Evolutionary conservation across 2,888 invertebrate genomes (phyloP), one percentile per base, ranked within the genome.

Genomic region (Drosophila meridiana): DNA sequence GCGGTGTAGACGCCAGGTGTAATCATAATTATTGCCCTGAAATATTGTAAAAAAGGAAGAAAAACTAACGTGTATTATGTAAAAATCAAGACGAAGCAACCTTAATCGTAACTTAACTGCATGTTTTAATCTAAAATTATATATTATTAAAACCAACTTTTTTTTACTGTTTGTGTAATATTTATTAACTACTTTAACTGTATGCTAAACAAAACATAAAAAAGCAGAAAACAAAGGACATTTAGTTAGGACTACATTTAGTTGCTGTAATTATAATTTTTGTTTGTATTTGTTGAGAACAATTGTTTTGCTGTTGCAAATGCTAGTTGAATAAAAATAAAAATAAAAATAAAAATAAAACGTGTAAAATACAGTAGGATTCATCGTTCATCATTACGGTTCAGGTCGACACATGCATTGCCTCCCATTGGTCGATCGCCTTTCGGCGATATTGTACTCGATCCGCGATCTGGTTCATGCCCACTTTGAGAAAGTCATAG

Each of bases 401-500:
- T 57, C 79, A 92, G 28, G 92, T 85, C 57, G 89, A 75, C 26
- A 93, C 91, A 69, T 92, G 93, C 71, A 86, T 80, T 20, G 79
- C 56, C 4, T 73, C 52, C 93, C 93, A 93, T 43, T 72, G 14
- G 0, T 74, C 77, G 52, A 67, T 50, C 6, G 43, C 20, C 11
- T 68, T 59, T 36, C 13, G 76, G 4, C 87, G 86, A 67, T 92
- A 93, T 53, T 92, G 88, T 11, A 93, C 69, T 20, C 93, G 88
- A 79, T 93, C 93, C n/a, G 91, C 92, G 26, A 93, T 90, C 59
- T 82, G 69, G 11, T 77, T 72, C 2, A 53, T 9, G 38, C 85
- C 82, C 4, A 86, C 78, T 45, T 90, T 92, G n/a, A 92, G 89
- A 60, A 93, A 93, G 50, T 93, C 93, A 87, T 92, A 92, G 26